Evolutionary conservation across 2,113 vertebrate species (phyloP).

Genomic region (Cyprinus carpio): DNA sequence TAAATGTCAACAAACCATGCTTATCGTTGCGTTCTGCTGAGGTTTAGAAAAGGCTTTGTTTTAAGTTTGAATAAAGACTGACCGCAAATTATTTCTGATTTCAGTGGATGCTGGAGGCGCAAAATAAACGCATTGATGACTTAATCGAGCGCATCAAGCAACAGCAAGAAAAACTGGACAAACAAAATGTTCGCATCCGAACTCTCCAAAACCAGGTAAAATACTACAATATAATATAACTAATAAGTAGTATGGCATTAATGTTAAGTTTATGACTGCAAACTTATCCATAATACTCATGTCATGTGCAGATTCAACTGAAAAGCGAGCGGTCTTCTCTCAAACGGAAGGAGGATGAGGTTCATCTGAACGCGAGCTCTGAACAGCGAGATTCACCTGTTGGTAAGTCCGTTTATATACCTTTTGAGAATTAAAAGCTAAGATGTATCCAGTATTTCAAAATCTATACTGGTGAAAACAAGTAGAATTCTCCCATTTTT

Average conservation of each 20-base stretch:
- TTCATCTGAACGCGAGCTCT: slow-evolving; percentile 40
- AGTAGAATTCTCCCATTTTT: no score
- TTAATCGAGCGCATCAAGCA: slow-evolving; percentile 85
- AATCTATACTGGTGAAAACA: no score
- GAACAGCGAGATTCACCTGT: slow-evolving; percentile 71
- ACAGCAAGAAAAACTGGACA: slow-evolving; percentile 92
- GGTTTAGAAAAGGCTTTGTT: neutral
- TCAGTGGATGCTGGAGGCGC: slow-evolving; percentile 83
- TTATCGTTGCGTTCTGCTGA: neutral
- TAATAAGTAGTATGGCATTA: neutral
- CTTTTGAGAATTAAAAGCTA: no score
- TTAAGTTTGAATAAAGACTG: neutral
- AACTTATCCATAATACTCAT: neutral
- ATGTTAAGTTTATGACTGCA: neutral
- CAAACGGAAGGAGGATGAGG: slow-evolving; percentile 47
- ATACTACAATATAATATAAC: neutral
- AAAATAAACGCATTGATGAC: slow-evolving; percentile 85
- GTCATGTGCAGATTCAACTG: slow-evolving; percentile 65
- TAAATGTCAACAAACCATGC: neutral
- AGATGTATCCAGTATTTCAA: no score
- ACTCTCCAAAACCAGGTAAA: slow-evolving; percentile 78
- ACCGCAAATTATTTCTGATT: slow-evolving; percentile 18
- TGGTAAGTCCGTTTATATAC: slow-evolving; percentile 63
- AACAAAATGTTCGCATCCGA: slow-evolving; percentile 88
- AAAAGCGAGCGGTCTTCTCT: slow-evolving; percentile 54